These are phyloP conservation scores for Chydorus sphaericus DNA, from an alignment of 2,888 invertebrate species.

Conservation along the genomic window DNA sequence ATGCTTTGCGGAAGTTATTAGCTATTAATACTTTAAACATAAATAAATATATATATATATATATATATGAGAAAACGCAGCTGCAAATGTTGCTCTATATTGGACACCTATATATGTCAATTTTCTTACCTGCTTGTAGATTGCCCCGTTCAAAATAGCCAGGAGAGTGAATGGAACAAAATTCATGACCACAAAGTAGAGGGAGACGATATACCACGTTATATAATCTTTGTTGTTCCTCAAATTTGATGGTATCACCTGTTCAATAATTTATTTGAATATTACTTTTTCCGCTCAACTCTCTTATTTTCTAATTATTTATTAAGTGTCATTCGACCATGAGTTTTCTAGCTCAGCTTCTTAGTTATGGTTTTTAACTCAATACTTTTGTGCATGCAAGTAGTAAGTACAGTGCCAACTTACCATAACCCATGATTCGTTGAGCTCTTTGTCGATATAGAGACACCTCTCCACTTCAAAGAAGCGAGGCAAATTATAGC, in stretches of 20 bases:
- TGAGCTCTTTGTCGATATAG: slow-evolving; percentile 15
- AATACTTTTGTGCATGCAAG: too few species aligned
- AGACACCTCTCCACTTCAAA: slow-evolving; percentile 29
- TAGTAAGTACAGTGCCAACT: too few species aligned
- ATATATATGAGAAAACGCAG: too few species aligned
- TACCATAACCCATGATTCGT: slow-evolving; percentile 2
- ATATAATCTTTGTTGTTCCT: slow-evolving; percentile 59
- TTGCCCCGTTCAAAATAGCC: slow-evolving; percentile 76
- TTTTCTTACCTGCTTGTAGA: slow-evolving; percentile 71
- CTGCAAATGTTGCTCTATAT: too few species aligned
- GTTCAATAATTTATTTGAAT: neutral
- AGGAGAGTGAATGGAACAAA: slow-evolving; percentile 78
- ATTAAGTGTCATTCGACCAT: too few species aligned
- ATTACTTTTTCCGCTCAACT: neutral
- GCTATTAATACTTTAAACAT: too few species aligned
- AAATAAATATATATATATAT: too few species aligned
- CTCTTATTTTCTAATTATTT: too few species aligned
- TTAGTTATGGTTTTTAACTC: too few species aligned
- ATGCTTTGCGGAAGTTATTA: too few species aligned
- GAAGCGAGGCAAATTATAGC: slow-evolving; percentile 67
- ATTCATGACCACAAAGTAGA: slow-evolving; percentile 87
- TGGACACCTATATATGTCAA: too few species aligned
- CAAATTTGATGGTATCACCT: slow-evolving; percentile 35
- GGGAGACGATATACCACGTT: slow-evolving; percentile 80
- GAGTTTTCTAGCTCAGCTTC: too few species aligned